These are phyloP conservation scores for Rapana venosa DNA, from an alignment of 2,888 invertebrate genomes.

Conservation along the genomic window DNA sequence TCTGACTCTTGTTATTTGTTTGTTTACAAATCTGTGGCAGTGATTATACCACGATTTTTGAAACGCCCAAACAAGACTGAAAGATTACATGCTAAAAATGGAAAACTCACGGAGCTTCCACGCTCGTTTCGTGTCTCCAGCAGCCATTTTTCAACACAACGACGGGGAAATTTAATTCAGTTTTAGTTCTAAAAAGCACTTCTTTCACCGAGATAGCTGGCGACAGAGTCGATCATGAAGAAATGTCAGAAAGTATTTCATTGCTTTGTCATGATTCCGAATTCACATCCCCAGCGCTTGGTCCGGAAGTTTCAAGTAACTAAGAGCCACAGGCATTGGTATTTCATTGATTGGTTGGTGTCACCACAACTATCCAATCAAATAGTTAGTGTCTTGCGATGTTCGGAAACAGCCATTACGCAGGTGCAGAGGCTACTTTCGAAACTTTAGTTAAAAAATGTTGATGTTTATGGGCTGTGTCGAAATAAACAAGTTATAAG, in stretches of 20 bases:
- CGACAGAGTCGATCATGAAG: not conserved
- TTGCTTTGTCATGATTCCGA: not conserved
- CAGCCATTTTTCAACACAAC: constrained; percentile 58
- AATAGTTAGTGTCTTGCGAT: constrained; percentile 15
- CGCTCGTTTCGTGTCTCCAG: constrained; percentile 83
- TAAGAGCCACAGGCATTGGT: constrained; percentile 15
- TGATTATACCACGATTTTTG: too few species aligned
- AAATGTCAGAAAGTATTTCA: constrained; percentile 6
- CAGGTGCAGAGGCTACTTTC: not conserved
- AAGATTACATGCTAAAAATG: too few species aligned
- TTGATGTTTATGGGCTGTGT: too few species aligned
- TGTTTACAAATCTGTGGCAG: too few species aligned
- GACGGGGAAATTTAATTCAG: not conserved
- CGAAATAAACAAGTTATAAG: too few species aligned
- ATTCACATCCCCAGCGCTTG: constrained; percentile 15
- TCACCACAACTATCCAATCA: constrained; percentile 46
- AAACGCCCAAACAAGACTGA: too few species aligned
- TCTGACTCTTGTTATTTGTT: too few species aligned
- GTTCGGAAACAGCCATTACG: not conserved
- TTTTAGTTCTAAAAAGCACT: not conserved
- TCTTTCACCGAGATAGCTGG: not conserved
- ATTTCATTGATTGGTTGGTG: constrained; percentile 36
- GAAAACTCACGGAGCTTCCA: constrained; percentile 89
- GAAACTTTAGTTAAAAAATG: not conserved
- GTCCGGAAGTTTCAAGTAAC: constrained; percentile 35